A percentile compares a stretch with the other conserved stretches of the same genome.
These are phyloP conservation scores for Steinernema feltiae DNA, from an alignment of 1,140 invertebrate species.

Conservation along the genomic window DNA sequence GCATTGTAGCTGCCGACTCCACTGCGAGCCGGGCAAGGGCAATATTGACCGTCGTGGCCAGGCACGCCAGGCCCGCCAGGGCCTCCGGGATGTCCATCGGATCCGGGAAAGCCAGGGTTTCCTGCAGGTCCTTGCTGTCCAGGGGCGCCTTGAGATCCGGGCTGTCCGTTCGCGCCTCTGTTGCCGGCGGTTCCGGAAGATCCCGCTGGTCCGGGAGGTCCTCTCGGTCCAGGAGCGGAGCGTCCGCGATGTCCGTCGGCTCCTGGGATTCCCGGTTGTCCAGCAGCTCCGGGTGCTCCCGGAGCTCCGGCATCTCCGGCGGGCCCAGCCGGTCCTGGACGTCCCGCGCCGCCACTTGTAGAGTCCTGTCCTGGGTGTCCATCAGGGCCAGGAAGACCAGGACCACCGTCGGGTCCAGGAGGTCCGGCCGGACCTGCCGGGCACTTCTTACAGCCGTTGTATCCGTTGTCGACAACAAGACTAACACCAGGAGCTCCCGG, in stretches of 20 bases:
- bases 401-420: slow-evolving; percentile 23
- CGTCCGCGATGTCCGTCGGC: slow-evolving; percentile 20
- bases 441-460: slow-evolving; percentile 30
- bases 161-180: slow-evolving; percentile 21
- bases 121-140: slow-evolving; percentile 24
- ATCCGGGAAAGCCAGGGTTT: slow-evolving; percentile 15
- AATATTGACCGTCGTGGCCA: neutral
- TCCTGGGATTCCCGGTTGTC: slow-evolving; percentile 4
- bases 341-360: neutral
- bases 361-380: slow-evolving; percentile 19
- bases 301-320: slow-evolving; percentile 3
- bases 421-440: slow-evolving; percentile 28
- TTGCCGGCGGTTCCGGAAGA: slow-evolving; percentile 25
- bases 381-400: slow-evolving; percentile 24
- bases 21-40: neutral
- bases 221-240: slow-evolving; percentile 26
- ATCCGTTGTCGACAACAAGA: slow-evolving; percentile 26
- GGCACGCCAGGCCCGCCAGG: neutral
- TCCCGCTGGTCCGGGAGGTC: slow-evolving; percentile 29
- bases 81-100: slow-evolving; percentile 14
- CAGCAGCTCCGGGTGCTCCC: slow-evolving; percentile 21
- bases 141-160: slow-evolving; percentile 22
- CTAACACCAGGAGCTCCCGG: slow-evolving; percentile 28
- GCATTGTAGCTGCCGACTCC: neutral
- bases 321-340: neutral